Evolutionary conservation across 2,888 invertebrate species (phyloP).

Genomic region (Conistra vaccinii): DNA sequence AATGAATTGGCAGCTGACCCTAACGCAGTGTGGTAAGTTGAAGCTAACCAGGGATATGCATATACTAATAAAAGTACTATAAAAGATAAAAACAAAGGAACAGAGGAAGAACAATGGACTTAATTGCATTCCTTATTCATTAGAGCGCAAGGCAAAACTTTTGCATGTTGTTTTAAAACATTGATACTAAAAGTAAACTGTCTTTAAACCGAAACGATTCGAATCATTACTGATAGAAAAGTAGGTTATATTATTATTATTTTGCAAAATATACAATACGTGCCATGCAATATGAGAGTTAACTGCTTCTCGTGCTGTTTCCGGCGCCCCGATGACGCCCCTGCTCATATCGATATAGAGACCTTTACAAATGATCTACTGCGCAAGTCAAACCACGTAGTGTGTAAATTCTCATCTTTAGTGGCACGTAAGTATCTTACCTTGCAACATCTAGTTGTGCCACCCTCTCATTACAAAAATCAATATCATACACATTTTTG

Average conservation of each 20-base stretch:
- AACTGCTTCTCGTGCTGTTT: too few species aligned
- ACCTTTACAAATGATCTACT: too few species aligned
- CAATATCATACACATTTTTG: conserved; percentile 62
- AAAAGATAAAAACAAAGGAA: background rate
- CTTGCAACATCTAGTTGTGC: conserved; percentile 62
- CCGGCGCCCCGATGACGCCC: too few species aligned
- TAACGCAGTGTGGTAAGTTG: background rate
- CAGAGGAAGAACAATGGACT: background rate
- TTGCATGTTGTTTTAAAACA: background rate
- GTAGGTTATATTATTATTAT: background rate
- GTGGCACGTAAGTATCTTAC: conserved; percentile 52
- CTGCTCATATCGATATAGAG: too few species aligned
- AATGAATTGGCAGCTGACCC: background rate
- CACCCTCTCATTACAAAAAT: conserved; percentile 62
- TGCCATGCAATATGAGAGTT: too few species aligned
- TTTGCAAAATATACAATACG: background rate
- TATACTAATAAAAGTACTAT: background rate
- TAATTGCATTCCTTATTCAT: background rate
- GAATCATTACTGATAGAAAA: background rate
- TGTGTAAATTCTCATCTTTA: too few species aligned
- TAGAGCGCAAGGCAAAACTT: background rate
- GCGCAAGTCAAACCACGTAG: too few species aligned
- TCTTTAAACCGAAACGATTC: too few species aligned
- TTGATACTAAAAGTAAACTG: background rate
- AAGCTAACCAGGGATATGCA: background rate